Conservation (phyloP, 2,888 invertebrate species). For the Cistogaster globosa region DNA sequence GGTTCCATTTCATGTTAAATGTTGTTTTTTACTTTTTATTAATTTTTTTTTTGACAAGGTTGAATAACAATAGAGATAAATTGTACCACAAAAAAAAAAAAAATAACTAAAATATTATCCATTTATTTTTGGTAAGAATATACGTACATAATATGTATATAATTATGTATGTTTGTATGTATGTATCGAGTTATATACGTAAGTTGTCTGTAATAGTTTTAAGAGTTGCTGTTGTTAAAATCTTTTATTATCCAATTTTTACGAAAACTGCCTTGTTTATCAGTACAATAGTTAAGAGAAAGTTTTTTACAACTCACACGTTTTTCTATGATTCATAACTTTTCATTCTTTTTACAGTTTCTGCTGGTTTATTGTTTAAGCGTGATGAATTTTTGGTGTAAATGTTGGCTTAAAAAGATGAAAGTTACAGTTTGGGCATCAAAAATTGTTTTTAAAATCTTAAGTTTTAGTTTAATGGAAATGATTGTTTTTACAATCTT, state of each 20-base stretch:
- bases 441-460: too few relatives aligned
- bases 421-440: too few relatives aligned
- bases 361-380: background rate
- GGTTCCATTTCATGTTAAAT: conserved; percentile 51
- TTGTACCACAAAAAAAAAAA: conserved; percentile 35
- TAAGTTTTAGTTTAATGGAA: too few relatives aligned
- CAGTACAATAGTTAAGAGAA: conserved; percentile 48
- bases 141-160: background rate
- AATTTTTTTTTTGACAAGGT: conserved; percentile 51
- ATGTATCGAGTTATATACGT: too few relatives aligned
- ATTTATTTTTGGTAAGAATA: background rate
- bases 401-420: background rate
- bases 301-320: conserved; percentile 35
- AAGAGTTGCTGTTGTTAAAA: background rate
- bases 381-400: conserved; percentile 21
- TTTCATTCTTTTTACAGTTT: conserved; percentile 31
- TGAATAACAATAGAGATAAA: conserved; percentile 68
- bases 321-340: conserved; percentile 47
- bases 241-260: conserved; percentile 14
- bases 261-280: conserved; percentile 37
- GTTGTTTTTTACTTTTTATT: background rate
- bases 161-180: too few relatives aligned
- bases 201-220: too few relatives aligned
- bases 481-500: too few relatives aligned
- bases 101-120: conserved; percentile 29